phyloP scores from a whole-genome alignment of 2,113 vertebrate species.

The Rhinoptilus africanus region DNA sequence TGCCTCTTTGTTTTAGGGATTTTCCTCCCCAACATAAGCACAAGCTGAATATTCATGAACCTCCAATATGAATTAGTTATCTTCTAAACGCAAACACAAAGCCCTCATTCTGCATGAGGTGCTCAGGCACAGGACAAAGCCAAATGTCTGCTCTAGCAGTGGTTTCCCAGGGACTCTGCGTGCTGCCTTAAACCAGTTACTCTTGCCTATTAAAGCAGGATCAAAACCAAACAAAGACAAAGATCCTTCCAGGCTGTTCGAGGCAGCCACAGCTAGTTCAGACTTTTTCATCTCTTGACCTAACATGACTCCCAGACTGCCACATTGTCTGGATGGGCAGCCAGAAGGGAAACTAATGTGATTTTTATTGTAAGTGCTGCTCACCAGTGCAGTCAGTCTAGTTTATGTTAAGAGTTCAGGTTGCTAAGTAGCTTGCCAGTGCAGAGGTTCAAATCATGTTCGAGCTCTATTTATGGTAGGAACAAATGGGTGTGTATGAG shows the following conservation, averaged over 20 bases:
- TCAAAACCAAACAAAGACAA: slow-evolving; percentile 52
- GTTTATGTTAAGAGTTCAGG: slow-evolving; percentile 26
- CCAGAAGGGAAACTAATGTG: background rate
- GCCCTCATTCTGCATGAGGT: slow-evolving; percentile 31
- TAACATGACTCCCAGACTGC: slow-evolving; percentile 32
- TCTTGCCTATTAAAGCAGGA: slow-evolving; percentile 61
- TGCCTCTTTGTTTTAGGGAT: slow-evolving; percentile 49
- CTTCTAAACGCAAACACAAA: slow-evolving; percentile 45
- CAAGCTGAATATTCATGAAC: slow-evolving; percentile 55
- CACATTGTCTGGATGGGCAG: background rate
- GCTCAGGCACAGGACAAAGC: background rate
- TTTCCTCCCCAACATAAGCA: background rate
- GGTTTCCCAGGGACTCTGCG: slow-evolving; percentile 61
- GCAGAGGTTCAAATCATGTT: background rate
- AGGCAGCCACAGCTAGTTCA: slow-evolving; percentile 62
- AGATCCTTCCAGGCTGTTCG: slow-evolving; percentile 25
- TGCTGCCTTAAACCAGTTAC: slow-evolving; percentile 39
- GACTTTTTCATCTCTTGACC: slow-evolving; percentile 51
- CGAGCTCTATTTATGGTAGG: background rate
- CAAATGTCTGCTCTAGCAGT: slow-evolving; percentile 21
- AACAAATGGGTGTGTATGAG: background rate
- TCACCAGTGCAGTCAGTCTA: slow-evolving; percentile 51
- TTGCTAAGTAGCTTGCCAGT: slow-evolving; percentile 34
- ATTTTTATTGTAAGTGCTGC: slow-evolving; percentile 23
- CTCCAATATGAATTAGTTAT: slow-evolving; percentile 37